Evolutionary conservation across 1,140 invertebrate genomes (phyloP).

Genomic region (Calliphora vicina): DNA sequence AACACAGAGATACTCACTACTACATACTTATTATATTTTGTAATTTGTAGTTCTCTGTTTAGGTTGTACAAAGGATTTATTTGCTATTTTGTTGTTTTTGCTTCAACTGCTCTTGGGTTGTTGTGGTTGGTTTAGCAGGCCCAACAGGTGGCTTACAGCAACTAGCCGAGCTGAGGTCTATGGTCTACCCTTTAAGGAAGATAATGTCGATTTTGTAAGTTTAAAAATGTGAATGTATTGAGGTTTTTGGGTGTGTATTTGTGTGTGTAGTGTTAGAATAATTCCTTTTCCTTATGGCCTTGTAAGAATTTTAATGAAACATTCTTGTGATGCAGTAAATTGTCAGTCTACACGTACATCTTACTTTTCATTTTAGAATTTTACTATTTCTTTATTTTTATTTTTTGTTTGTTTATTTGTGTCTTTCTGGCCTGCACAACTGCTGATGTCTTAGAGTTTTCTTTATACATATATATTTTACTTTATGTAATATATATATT

Average conservation of each 20-base stretch:
- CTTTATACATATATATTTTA: not conserved
- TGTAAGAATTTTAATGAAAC: conserved; percentile 14
- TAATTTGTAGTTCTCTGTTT: not conserved
- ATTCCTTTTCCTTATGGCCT: not conserved
- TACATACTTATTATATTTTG: too few species aligned
- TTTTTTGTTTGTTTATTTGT: too few species aligned
- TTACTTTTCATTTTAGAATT: not conserved
- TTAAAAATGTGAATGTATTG: not conserved
- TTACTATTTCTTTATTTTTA: not conserved
- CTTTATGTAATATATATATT: not conserved
- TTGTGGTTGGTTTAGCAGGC: not conserved
- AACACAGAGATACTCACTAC: not conserved
- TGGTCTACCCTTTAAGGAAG: not conserved
- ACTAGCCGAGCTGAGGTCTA: not conserved
- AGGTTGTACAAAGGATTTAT: not conserved
- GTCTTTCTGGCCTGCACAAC: not conserved
- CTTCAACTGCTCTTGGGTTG: not conserved
- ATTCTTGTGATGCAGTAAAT: conserved; percentile 5
- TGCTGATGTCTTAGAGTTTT: not conserved
- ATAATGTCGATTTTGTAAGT: not conserved
- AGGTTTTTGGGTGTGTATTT: not conserved
- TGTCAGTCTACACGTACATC: not conserved
- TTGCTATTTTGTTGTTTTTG: not conserved
- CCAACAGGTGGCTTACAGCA: not conserved
- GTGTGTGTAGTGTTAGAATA: not conserved